Base-by-base conservation (phyloP, 2,113 vertebrate genomes). In the Zapornia atra region DNA sequence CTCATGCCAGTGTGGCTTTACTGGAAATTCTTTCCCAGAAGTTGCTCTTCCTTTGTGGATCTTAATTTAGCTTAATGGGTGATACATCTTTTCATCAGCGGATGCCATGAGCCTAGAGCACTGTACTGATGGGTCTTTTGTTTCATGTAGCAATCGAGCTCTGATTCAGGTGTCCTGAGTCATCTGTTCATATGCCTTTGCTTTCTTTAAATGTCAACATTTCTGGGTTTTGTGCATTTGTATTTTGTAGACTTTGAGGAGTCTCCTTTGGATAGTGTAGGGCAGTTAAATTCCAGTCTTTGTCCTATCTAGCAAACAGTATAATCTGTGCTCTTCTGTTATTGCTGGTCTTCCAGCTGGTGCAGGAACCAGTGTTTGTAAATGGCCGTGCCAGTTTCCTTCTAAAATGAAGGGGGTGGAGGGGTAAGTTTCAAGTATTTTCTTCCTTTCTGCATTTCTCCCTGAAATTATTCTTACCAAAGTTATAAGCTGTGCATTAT, bases 11-110 rank as follows among this genome's bases (percentile, higher is more conserved):
- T 15, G 70, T 33, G 46, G 51, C 85, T 92, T 90, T 44, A 69
- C 33, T 88, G 82, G 82, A 88, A 95, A 82, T 80, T 71, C 56
- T 75, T 83, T 86, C 44, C 42, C 80, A 92, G 80, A 81, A 77
- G 48, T 5, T 34, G 56, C 29, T 81, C 51, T 93, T 77, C 64
- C 46, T 86, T 90, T 71, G 19, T 60, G 51, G 48, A 50, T 86
- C 80, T 88, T 83, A 83, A 77, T 92, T 92, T 80, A 88, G 53
- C 71, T 63, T 38, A 36, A 50, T 53, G 69, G 11, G 12, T 75
- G 80, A 93, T 90, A 44, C 51, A 44, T 86, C 48, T 54, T 82
- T 73, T 78, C 71, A 42, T 81, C 38, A 81, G 48, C 0, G 0
- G 80, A 93, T 71, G 71, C 72, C 25, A 2, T 36, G 40, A n/a